Base-by-base conservation (phyloP, 2,797 vertebrate species). In the Spinus pinus region DNA sequence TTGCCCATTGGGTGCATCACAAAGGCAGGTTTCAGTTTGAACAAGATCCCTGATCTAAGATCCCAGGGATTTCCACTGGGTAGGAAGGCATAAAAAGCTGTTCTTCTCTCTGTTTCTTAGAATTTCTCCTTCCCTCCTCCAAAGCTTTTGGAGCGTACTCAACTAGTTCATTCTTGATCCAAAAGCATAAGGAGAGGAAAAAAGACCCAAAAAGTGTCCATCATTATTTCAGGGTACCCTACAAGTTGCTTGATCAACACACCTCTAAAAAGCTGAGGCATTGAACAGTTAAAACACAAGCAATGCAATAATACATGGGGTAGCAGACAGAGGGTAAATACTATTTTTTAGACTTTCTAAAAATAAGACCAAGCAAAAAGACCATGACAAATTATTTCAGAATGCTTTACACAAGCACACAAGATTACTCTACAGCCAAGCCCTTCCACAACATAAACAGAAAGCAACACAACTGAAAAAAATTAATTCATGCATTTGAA, bases 121-220 rank as follows among this genome's bases (percentile, higher is more conserved):
- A 33, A n/a, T 31, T 31, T 67, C 30, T 75, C n/a, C 33, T 77
- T 60, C 20, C 9, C 24, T 88, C 31, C 57, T 47, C 27, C 30
- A 82, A 56, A 54, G 41, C 6, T 72, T 74, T 65, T 79, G 35
- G 4, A 12, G 20, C 33, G n/a, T 37, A 79, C 7, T 17, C 23
- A 73, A 20, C 15, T 56, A 44, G 19, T 64, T 74, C 9, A 74
- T 28, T 28, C 19, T 84, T 33, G 46, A 85, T 25, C 31, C 20
- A 49, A 50, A 80, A 50, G 39, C 8, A 19, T 6, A 28, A 62
- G 7, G n/a, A 66, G 17, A 78, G 15, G 46, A 10, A 81, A 74
- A 67, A n/a, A 1, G 1, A 75, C 28, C 10, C 24, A 18, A 4
- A 4, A 42, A 73, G 30, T 1, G 2, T 35, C 77, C 18, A 16